Evolutionary conservation across 2,113 vertebrate genomes (phyloP), one percentile per base, ranked within the genome.

Genomic region (Pelobates fuscus): DNA sequence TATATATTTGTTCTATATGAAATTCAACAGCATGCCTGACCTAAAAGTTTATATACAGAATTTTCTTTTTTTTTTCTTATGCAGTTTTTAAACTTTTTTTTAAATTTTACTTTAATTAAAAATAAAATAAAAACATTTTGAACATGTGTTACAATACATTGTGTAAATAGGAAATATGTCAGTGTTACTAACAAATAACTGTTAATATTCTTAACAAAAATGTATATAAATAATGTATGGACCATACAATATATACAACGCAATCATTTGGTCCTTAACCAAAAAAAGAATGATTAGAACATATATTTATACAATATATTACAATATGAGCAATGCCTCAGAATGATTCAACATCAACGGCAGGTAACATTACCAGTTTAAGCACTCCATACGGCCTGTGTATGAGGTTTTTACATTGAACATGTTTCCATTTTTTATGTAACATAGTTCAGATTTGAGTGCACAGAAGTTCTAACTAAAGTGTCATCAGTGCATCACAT

Each of bases 401-500:
- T 3, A 17, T 49, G 12, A 49, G 44, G 44, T 17, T 46, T 12
- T 18, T 17, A 18, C 14, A 18, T 6, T 18, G 17, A 46, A 46
- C 6, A 37, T 37, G 32, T 37, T 2, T 17, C 30, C 18, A 37
- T 63, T 37, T 20, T 37, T 29, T 30, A 37, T 41, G 64, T 23
- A 32, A 60, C 55, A 77, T n/a, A 44, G 32, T 64, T 67, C 32
- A 21, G 77, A 82, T 74, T 62, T 80, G 74, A 85, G 84, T 86
- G 80, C 62, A 63, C 69, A 82, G 66, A 81, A 79, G 77, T 85
- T 79, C 77, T 81, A 86, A 82, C 87, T 89, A 91, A 88, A 89
- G 85, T 88, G 89, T 87, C 83, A 88, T 84, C 89, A 92, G 91
- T 91, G 91, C 90, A 84, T 87, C 81, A 78, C 83, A 6, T 37